A percentile compares a stretch with the other conserved stretches of the same genome.
phyloP scores from a whole-genome alignment of 1,140 invertebrate species.

The Gonatopus flavifemur region DNA sequence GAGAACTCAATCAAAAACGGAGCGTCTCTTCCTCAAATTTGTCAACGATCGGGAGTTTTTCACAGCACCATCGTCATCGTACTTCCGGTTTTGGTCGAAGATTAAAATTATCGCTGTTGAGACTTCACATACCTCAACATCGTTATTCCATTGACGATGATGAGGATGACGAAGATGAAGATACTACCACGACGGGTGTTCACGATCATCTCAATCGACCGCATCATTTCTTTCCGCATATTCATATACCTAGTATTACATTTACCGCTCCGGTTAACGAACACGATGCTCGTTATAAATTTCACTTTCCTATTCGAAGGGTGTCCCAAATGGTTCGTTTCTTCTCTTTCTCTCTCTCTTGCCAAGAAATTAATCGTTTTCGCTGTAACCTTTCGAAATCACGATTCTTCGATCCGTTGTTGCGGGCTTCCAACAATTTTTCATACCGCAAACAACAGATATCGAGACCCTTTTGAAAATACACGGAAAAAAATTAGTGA shows the following conservation, averaged over 20 bases:
- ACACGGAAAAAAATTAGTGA: no score
- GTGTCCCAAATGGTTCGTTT: conserved; percentile 58
- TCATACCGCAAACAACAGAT: no score
- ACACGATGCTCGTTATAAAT: conserved; percentile 50
- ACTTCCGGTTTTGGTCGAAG: conserved; percentile 26
- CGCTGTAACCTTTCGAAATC: no score
- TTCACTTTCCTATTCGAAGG: conserved; percentile 59
- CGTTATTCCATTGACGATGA: conserved; percentile 6
- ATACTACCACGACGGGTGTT: conserved; percentile 18
- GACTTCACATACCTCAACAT: conserved; percentile 52
- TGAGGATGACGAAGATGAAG: conserved; percentile 19
- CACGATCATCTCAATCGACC: conserved; percentile 30
- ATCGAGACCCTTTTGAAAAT: no score
- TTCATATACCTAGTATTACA: conserved; percentile 59
- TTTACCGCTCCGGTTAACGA: conserved; percentile 54
- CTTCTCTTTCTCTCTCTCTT: background rate
- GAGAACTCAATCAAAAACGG: no score
- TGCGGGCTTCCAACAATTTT: background rate
- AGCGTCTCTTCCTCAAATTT: no score
- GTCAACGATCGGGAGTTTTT: background rate
- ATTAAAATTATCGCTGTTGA: conserved; percentile 48
- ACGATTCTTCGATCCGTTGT: conserved; percentile 12
- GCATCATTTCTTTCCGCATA: conserved; percentile 45
- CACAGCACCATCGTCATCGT: background rate
- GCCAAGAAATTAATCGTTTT: no score